phyloP scores from a whole-genome alignment of 92 coral and sea anemone genomes.

The Epizoanthus scotinus region DNA sequence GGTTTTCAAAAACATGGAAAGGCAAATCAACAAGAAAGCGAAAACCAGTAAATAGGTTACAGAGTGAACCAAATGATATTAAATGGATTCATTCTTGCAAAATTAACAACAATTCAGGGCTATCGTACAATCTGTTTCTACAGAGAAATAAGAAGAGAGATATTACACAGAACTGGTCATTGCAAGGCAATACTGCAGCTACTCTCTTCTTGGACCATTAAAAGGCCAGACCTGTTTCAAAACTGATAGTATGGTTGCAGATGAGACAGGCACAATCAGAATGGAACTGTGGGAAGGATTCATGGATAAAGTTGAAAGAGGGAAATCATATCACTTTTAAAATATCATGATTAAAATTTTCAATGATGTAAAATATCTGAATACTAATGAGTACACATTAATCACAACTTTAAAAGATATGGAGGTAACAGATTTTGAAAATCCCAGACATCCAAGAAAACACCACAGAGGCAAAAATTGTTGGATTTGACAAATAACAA shows the following conservation, averaged over 20 bases:
- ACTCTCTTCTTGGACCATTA: too few relatives aligned
- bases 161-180: too few relatives aligned
- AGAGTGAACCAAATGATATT: too few relatives aligned
- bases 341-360: conserved; percentile 35
- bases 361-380: conserved; percentile 36
- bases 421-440: conserved; percentile 39
- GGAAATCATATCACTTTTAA: conserved; percentile 32
- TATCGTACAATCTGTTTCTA: too few relatives aligned
- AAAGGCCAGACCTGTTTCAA: conserved; percentile 37
- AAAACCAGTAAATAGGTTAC: too few relatives aligned
- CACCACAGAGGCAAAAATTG: conserved; percentile 34
- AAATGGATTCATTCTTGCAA: too few relatives aligned
- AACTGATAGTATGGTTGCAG: conserved; percentile 44
- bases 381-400: conserved; percentile 14
- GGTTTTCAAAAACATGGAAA: too few relatives aligned
- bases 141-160: too few relatives aligned
- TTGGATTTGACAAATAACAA: conserved; percentile 44
- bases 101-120: too few relatives aligned
- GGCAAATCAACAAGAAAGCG: too few relatives aligned
- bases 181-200: too few relatives aligned
- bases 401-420: conserved; percentile 29
- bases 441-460: conserved; percentile 25
- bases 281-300: conserved; percentile 44
- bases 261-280: conserved; percentile 45
- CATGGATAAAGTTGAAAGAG: conserved; percentile 40